phyloP scores from a whole-genome alignment of 2,113 vertebrate genomes.

The Microcebus murinus region DNA sequence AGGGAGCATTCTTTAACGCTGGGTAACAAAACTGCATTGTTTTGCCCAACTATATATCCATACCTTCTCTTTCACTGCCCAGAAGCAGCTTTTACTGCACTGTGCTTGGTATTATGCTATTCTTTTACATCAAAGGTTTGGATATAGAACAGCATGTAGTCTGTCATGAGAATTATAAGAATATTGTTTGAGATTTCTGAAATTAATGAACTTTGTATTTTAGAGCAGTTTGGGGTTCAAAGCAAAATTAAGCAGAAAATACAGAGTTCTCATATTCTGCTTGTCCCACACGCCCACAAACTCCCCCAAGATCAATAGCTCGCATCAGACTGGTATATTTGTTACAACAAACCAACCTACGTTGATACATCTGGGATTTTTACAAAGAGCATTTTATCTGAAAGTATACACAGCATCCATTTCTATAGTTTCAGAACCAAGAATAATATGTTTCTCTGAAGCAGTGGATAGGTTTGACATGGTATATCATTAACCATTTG shows the following conservation, averaged over 20 bases:
- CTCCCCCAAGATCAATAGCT: not conserved
- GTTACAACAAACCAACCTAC: not conserved
- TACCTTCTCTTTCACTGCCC: not conserved
- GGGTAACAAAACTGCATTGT: not conserved
- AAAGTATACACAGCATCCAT: not conserved
- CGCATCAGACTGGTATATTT: not conserved
- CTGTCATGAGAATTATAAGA: not conserved
- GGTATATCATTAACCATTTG: not conserved
- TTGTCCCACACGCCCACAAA: not conserved
- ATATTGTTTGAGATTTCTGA: not conserved
- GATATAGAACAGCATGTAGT: not conserved
- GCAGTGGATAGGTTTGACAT: not conserved
- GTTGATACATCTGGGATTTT: not conserved
- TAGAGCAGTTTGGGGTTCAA: not conserved
- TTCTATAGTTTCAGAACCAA: not conserved
- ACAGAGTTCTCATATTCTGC: not conserved
- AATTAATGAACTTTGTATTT: not conserved
- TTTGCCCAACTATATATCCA: not conserved
- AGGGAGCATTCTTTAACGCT: not conserved
- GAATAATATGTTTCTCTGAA: slow-evolving; percentile 9
- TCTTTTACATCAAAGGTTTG: not conserved
- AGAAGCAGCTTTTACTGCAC: not conserved
- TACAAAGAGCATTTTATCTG: not conserved
- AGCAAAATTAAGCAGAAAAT: not conserved
- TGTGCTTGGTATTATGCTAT: not conserved